Evolutionary conservation across 2,797 vertebrate genomes (phyloP).

Genomic region (Trematomus bernacchii): DNA sequence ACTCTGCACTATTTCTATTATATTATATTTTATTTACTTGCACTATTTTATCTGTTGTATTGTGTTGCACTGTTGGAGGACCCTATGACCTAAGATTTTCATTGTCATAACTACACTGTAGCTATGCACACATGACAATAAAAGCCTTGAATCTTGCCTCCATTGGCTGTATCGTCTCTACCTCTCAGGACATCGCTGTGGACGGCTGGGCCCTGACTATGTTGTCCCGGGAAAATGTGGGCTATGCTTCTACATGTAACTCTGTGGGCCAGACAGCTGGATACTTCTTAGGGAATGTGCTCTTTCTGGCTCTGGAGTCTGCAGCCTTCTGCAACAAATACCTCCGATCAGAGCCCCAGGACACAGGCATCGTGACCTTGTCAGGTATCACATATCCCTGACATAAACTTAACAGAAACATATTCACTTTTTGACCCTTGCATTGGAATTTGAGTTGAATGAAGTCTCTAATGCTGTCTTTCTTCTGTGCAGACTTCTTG

Average conservation of each 20-base stretch:
- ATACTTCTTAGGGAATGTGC: slow-evolving; percentile 97
- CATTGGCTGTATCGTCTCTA: slow-evolving; percentile 38
- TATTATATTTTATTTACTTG: too few relatives aligned
- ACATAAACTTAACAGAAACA: not conserved
- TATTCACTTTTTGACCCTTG: too few relatives aligned
- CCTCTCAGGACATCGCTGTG: slow-evolving; percentile 92
- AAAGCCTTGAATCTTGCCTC: not conserved
- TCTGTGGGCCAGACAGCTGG: slow-evolving; percentile 98
- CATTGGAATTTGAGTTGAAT: not conserved
- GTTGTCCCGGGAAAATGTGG: slow-evolving; percentile 96
- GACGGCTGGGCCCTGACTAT: slow-evolving; percentile 99
- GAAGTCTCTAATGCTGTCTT: slow-evolving; percentile 2
- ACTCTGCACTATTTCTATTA: too few relatives aligned
- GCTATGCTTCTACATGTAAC: slow-evolving; percentile 98
- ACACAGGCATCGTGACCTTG: slow-evolving; percentile 92
- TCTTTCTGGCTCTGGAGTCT: slow-evolving; percentile 97
- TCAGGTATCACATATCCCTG: slow-evolving; percentile 61
- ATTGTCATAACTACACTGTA: too few relatives aligned
- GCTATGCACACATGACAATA: too few relatives aligned
- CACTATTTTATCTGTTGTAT: too few relatives aligned
- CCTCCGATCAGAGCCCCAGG: slow-evolving; percentile 90
- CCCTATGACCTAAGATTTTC: too few relatives aligned
- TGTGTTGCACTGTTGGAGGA: too few relatives aligned
- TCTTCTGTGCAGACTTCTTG: slow-evolving; percentile 90
- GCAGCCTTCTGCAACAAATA: slow-evolving; percentile 98